A percentile compares a stretch with the other conserved stretches of the same genome.
These are phyloP conservation scores for Urocitellus parryii DNA, from an alignment of 2,113 vertebrate species.

Conservation along the genomic window DNA sequence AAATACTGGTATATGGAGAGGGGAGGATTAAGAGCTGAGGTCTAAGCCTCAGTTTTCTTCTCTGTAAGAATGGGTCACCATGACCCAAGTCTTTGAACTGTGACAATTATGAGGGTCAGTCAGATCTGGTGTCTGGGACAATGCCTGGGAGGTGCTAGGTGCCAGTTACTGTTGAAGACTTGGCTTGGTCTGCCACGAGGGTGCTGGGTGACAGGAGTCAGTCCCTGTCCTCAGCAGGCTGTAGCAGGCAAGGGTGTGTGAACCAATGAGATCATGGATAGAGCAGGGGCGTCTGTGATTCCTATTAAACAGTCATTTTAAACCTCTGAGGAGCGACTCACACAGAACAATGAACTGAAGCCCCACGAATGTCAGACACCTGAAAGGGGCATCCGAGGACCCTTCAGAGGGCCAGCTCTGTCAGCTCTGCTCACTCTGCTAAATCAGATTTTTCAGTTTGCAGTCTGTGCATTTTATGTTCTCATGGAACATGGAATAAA, in stretches of 20 bases:
- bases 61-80: neutral
- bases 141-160: rapidly evolving
- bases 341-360: neutral
- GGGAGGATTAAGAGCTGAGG: neutral
- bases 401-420: neutral
- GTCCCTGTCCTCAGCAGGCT: neutral
- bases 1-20: neutral
- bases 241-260: rapidly evolving
- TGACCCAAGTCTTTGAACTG: neutral
- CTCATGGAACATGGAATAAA: neutral
- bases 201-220: neutral
- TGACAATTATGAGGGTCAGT: rapidly evolving
- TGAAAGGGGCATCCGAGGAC: neutral
- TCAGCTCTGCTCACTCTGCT: neutral
- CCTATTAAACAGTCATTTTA: neutral
- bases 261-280: neutral
- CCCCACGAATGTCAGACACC: neutral
- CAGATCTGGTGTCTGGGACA: rapidly evolving
- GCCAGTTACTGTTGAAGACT: neutral
- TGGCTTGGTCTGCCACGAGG: neutral
- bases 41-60: neutral
- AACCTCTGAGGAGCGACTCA: neutral
- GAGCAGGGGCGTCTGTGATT: neutral
- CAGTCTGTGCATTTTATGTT: neutral
- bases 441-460: neutral